Conservation (phyloP, 2,113 vertebrate genomes). For the Actenoides lindsayi region DNA sequence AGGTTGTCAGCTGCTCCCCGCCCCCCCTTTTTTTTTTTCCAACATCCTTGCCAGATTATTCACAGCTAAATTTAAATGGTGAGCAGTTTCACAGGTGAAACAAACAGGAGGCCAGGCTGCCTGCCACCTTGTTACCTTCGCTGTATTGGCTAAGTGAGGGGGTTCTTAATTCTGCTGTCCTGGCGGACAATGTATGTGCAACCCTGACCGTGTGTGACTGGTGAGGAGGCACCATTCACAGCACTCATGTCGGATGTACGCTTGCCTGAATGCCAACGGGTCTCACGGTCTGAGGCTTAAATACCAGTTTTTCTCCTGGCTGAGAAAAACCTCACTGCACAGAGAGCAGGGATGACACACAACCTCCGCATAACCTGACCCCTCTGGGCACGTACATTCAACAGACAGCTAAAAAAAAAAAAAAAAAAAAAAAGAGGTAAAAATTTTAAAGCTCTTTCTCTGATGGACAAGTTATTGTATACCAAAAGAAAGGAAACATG, state of each 20-base stretch:
- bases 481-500: background rate
- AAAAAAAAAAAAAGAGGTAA: background rate
- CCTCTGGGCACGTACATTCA: slow-evolving; percentile 48
- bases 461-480: slow-evolving; percentile 44
- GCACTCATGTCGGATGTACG: background rate
- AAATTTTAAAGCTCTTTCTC: slow-evolving; percentile 15
- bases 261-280: background rate
- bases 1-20: background rate
- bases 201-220: background rate
- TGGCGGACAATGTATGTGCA: background rate
- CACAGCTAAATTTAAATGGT: slow-evolving; percentile 62
- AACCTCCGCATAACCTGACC: background rate
- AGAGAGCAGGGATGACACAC: background rate
- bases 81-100: slow-evolving; percentile 61
- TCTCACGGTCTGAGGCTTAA: background rate
- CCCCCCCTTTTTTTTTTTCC: background rate
- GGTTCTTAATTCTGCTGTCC: background rate
- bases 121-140: background rate
- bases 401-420: background rate
- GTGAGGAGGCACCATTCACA: background rate
- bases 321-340: background rate
- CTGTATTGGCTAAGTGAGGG: background rate
- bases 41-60: slow-evolving; percentile 66
- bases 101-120: slow-evolving; percentile 32
- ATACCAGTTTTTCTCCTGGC: background rate